Evolutionary conservation across 2,888 invertebrate species (phyloP), one percentile per base, ranked within the genome.

Genomic region (Bombyx huttoni): DNA sequence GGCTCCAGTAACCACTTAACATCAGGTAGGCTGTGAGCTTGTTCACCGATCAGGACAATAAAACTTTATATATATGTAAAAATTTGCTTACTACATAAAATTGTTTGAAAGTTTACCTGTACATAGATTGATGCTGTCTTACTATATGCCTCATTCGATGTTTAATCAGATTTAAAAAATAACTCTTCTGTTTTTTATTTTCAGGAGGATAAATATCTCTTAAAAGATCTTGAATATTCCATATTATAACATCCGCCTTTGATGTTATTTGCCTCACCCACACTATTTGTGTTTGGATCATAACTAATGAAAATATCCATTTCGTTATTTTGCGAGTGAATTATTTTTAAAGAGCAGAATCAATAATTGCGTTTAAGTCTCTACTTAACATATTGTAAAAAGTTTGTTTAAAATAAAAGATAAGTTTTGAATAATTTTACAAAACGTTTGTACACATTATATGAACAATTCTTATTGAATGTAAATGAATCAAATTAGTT

Each of bases 191-290:
- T 3, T 57, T 56, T 53, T 57, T 53, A 50, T 58, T 65, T 3
- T 13, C 58, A 7, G 75, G 59, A 46, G 71, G 70, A 14, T 64
- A 52, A 48, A 81, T 56, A 34, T 65, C 78, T 13, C 63, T 61
- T 51, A 81, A 58, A 8, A 82, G 58, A 55, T 82, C 78, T 65
- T 74, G 62, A 34, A 82, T 65, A n/a, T 65, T 65, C 74, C 79
- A 78, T 54, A 64, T 70, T 8, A 81, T 60, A 34, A 84, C 58
- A 54, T 83, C 81, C 7, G 73, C 73, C 67, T 79, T 81, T 12
- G 72, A 63, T 9, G 63, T 61, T 56, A 84, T 78, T 51, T 81
- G 71, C 40, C 79, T 65, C 12, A 81, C 64, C 83, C 82, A 83
- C 12, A 81, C 61, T 56, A 83, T 64, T 66, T 80, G 72, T 10